Conservation (phyloP, 1,140 invertebrate species). For the Harpegnathos saltator region DNA sequence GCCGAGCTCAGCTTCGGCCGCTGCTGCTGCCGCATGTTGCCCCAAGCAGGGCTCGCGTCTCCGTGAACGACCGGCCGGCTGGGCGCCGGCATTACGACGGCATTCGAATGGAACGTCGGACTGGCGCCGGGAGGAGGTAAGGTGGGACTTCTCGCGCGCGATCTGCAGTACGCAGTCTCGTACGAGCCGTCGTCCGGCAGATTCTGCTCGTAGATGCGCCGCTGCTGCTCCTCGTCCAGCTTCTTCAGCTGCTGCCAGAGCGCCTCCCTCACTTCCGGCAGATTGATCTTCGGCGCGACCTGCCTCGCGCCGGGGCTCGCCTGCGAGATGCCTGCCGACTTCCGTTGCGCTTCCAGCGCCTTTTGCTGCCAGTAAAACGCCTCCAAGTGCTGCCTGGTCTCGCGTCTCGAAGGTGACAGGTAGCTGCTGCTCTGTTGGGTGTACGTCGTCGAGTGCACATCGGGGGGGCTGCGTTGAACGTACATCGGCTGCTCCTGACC, state of each 20-base stretch:
- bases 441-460: constrained; percentile 14
- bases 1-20: constrained; percentile 58
- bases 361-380: constrained; percentile 84
- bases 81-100: neutral
- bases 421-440: constrained; percentile 8
- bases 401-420: constrained; percentile 78
- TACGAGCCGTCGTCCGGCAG: constrained; percentile 57
- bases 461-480: constrained; percentile 1
- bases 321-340: constrained; percentile 58
- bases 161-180: neutral
- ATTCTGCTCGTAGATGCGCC: constrained; percentile 80
- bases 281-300: constrained; percentile 67
- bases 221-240: constrained; percentile 82
- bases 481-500: constrained; percentile 24
- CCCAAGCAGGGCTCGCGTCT: constrained; percentile 65
- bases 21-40: constrained; percentile 65
- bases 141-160: neutral
- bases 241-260: constrained; percentile 83
- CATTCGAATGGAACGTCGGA: neutral
- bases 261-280: constrained; percentile 79
- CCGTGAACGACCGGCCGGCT: constrained; percentile 42
- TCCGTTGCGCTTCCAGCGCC: constrained; percentile 78
- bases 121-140: neutral
- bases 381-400: constrained; percentile 81
- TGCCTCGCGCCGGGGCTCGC: constrained; percentile 3